Evolutionary conservation across 2,113 vertebrate species (phyloP).

Genomic region (Eonycteris spelaea): DNA sequence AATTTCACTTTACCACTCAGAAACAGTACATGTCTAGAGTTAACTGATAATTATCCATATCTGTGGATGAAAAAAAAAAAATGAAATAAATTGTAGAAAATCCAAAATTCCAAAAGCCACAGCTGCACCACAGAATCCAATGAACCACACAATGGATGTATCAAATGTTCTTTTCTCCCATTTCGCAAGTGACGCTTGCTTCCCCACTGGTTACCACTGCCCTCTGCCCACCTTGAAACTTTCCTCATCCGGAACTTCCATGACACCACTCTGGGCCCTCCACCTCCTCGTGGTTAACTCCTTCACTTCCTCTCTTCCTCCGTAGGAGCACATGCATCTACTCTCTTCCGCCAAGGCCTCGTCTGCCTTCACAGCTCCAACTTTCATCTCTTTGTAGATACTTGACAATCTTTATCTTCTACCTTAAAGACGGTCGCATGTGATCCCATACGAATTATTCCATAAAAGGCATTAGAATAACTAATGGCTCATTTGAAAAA

Average conservation of each 20-base stretch:
- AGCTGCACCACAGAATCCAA: not conserved
- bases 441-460: not conserved
- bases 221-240: not conserved
- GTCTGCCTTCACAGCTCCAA: not conserved
- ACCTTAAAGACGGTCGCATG: not conserved
- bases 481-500: not conserved
- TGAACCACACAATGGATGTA: not conserved
- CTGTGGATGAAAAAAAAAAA: not conserved
- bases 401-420: not conserved
- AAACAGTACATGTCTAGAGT: not conserved
- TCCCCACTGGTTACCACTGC: not conserved
- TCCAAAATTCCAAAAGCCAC: not conserved
- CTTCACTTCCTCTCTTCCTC: not conserved
- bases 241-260: not conserved
- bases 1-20: not conserved
- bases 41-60: not conserved
- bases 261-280: not conserved
- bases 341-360: not conserved
- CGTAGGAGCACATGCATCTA: not conserved
- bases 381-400: not conserved
- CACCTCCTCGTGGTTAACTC: not conserved
- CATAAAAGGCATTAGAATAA: not conserved
- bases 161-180: not conserved
- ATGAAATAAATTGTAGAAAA: not conserved
- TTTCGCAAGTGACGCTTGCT: not conserved